Conservation (phyloP, 2,113 vertebrate genomes). For the Daboia siamensis region DNA sequence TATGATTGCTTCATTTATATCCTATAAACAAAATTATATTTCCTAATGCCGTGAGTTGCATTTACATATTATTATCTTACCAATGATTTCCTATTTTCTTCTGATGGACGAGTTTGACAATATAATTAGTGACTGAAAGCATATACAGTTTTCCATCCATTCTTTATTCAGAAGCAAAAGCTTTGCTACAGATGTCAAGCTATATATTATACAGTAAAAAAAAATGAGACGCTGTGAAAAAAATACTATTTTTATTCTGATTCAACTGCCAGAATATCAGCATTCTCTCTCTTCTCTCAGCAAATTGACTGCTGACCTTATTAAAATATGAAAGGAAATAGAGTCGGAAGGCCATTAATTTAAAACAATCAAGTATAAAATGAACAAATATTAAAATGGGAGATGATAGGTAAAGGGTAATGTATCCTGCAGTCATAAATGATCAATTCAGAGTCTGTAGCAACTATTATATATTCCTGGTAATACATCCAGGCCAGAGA, state of each 20-base stretch:
- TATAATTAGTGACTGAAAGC: neutral
- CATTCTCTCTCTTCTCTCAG: constrained; percentile 17
- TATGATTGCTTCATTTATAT: neutral
- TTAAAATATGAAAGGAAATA: constrained; percentile 39
- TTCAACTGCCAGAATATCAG: neutral
- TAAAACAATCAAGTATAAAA: constrained; percentile 29
- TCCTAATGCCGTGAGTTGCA: neutral
- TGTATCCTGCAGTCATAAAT: constrained; percentile 39
- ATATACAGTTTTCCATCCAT: neutral
- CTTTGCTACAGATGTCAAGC: neutral
- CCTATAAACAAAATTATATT: neutral
- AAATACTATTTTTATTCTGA: neutral
- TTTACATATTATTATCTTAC: neutral
- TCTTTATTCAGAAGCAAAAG: neutral
- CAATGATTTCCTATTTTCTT: neutral
- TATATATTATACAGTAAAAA: neutral
- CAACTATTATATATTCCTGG: constrained; percentile 27
- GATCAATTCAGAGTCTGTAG: constrained; percentile 21
- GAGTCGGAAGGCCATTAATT: neutral
- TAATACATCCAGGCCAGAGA: constrained; percentile 38
- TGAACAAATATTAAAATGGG: constrained; percentile 32
- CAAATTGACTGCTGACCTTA: constrained; percentile 6
- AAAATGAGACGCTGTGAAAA: neutral
- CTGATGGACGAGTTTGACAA: neutral
- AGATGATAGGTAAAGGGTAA: constrained; percentile 24